These are phyloP conservation scores for Epinotia bilunana DNA, from an alignment of 2,888 invertebrate genomes.

Conservation along the genomic window DNA sequence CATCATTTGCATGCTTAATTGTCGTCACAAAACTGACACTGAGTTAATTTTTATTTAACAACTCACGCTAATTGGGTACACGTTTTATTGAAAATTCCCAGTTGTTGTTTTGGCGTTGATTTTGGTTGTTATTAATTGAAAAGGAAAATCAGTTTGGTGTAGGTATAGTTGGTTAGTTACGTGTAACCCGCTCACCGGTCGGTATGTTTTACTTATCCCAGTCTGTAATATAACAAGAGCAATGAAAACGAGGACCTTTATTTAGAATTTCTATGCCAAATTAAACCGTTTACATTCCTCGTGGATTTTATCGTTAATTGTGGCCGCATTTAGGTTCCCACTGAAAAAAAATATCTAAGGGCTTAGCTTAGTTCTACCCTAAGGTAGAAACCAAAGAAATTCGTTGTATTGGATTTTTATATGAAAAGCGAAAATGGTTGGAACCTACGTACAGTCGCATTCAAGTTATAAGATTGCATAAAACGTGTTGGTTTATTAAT, in stretches of 20 bases:
- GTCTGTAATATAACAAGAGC: not conserved
- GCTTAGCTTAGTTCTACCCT: too few species aligned
- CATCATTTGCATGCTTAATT: too few species aligned
- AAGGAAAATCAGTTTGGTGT: constrained; percentile 1
- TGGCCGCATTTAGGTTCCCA: constrained; percentile 48
- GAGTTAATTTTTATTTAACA: too few species aligned
- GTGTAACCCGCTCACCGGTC: constrained; percentile 27
- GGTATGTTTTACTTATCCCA: constrained; percentile 15
- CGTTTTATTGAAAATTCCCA: too few species aligned
- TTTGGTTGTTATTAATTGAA: constrained; percentile 13
- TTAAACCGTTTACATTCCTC: constrained; percentile 1
- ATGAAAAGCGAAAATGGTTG: constrained; percentile 52
- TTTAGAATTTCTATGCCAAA: not conserved
- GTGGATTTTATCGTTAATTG: constrained; percentile 1
- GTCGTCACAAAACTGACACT: too few species aligned
- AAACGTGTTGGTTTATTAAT: constrained; percentile 38
- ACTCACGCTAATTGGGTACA: too few species aligned
- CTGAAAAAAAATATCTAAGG: constrained; percentile 49
- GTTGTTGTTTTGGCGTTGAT: constrained; percentile 17
- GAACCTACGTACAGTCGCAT: constrained; percentile 50
- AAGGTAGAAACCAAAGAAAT: constrained; percentile 62
- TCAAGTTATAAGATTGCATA: constrained; percentile 39
- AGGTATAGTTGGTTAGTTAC: constrained; percentile 1
- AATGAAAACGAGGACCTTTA: not conserved
- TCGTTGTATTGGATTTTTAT: constrained; percentile 48